Evolutionary conservation across 2,113 vertebrate genomes (phyloP), one percentile per base, ranked within the genome.

Genomic region (Planiliza haematocheilus): DNA sequence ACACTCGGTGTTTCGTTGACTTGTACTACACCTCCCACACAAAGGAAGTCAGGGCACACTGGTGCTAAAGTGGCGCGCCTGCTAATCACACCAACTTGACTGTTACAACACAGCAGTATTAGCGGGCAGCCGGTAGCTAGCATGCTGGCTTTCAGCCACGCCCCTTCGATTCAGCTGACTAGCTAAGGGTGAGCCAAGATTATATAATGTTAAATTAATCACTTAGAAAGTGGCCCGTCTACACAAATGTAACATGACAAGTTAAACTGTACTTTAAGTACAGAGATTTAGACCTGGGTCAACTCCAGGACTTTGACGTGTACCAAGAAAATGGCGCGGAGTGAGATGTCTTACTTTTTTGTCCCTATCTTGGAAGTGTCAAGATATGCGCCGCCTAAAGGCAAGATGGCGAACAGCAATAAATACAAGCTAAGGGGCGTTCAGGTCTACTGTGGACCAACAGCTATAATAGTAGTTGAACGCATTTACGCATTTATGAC

Each of bases 81-180:
- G n/a, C 68, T 80, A 59, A 48, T 62, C 83, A 69, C 41, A 70
- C 56, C 12, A 56, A 70, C 65, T 24, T 72, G 70, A 63, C 39
- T 18, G 34, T 57, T 36, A n/a, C n/a, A 14, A 10, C 55, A 10
- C 8, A 3, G 11, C 39, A 24, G 41, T 55, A n/a, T 38, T 17
- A 74, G 24, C 38, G 17, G 43, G 0, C 14, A 24, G 69, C 14
- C 17, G 37, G 4, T 18, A 55, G 79, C 18, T 43, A 51, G 65
- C 59, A 11, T 7, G 34, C 60, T 4, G 20, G 42, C 37, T 21
- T 4, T 37, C 48, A 7, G 39, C 60, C 79, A 78, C 87, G 84
- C 83, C 83, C 71, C 83, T 9, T 13, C 0, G 3, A 8, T 4
- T 60, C 67, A 81, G 49, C 78, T 72, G 70, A 70, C 21, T 1